Conservation (phyloP, 2,888 invertebrate genomes). For the Coecobrya sp. region DNA sequence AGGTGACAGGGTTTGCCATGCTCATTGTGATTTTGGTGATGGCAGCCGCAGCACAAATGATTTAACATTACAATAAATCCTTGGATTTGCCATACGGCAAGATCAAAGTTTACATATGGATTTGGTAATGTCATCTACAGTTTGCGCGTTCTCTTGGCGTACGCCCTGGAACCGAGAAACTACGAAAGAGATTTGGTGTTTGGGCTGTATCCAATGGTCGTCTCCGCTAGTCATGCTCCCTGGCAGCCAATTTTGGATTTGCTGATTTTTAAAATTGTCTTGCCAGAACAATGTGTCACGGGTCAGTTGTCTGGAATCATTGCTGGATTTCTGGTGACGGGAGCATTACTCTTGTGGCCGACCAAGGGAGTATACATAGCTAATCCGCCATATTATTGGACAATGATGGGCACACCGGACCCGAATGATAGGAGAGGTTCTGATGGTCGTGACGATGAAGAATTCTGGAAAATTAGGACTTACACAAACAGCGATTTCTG, state of each 20-base stretch:
- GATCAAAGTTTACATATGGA: slow-evolving; percentile 53
- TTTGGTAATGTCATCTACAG: slow-evolving; percentile 75
- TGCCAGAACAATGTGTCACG: slow-evolving; percentile 71
- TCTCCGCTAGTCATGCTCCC: slow-evolving; percentile 74
- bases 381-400: slow-evolving; percentile 68
- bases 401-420: neutral
- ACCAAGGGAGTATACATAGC: slow-evolving; percentile 64
- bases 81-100: neutral
- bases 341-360: slow-evolving; percentile 53
- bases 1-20: slow-evolving; percentile 68
- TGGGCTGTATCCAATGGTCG: slow-evolving; percentile 77
- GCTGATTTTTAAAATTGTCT: slow-evolving; percentile 66
- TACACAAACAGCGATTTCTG: slow-evolving; percentile 48
- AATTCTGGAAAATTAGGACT: slow-evolving; percentile 46
- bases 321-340: slow-evolving; percentile 69
- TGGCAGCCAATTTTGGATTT: slow-evolving; percentile 82
- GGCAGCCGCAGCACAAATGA: slow-evolving; percentile 33
- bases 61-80: slow-evolving; percentile 66
- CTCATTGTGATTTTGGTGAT: slow-evolving; percentile 67
- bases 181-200: slow-evolving; percentile 72
- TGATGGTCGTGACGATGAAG: neutral
- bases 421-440: neutral
- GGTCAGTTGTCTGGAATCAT: slow-evolving; percentile 61
- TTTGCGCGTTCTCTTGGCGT: slow-evolving; percentile 77
- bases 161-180: slow-evolving; percentile 77